Evolutionary conservation across 2,888 invertebrate genomes (phyloP).

Genomic region (Endomychus coccineus): DNA sequence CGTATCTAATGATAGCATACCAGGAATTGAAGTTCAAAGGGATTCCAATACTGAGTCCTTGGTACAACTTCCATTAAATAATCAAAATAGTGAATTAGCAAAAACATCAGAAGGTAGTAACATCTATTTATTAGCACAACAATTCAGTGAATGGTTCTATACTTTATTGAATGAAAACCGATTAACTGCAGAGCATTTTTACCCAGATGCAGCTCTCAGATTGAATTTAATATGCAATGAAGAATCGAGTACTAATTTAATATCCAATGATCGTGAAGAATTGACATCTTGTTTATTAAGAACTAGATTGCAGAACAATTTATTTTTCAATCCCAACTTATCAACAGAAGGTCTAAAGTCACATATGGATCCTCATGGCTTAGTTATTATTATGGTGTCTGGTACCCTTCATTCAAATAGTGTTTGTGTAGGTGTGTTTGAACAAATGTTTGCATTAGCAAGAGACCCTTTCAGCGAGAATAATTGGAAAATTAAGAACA

Average conservation of each 20-base stretch:
- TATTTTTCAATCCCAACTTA: constrained; percentile 56
- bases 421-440: constrained; percentile 55
- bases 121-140: constrained; percentile 46
- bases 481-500: constrained; percentile 62
- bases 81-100: no score
- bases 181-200: constrained; percentile 48
- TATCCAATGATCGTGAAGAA: constrained; percentile 33
- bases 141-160: constrained; percentile 55
- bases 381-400: constrained; percentile 53
- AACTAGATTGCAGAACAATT: constrained; percentile 41
- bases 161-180: constrained; percentile 41
- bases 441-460: constrained; percentile 56
- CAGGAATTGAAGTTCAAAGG: no score
- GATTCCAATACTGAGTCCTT: no score
- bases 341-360: constrained; percentile 51
- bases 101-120: constrained; percentile 13
- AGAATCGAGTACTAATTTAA: constrained; percentile 25
- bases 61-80: no score
- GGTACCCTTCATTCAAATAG: constrained; percentile 53
- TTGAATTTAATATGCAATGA: constrained; percentile 32
- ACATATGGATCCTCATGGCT: constrained; percentile 53
- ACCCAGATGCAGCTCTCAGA: constrained; percentile 45
- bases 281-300: constrained; percentile 40
- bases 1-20: no score
- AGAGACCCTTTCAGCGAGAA: constrained; percentile 55